Evolutionary conservation across 92 coral and sea anemone species (phyloP).

Genomic region (Micromussa lordhowensis): DNA sequence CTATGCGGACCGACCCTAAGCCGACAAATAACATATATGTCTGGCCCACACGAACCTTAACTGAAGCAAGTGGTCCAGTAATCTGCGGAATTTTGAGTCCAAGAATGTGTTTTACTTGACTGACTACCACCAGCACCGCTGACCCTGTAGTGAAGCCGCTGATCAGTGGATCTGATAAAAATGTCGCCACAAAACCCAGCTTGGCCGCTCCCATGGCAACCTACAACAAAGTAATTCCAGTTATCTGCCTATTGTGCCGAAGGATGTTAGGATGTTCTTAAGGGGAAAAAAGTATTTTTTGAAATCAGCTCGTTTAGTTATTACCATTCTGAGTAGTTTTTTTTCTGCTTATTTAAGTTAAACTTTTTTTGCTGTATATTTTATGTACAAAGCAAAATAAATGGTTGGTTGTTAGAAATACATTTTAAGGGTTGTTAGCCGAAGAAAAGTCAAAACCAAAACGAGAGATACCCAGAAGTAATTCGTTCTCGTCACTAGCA

Average conservation of each 20-base stretch:
- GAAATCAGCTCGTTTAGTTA: too few species aligned
- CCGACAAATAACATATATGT: too few species aligned
- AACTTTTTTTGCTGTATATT: too few species aligned
- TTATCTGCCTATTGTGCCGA: background rate
- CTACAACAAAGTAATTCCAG: conserved; percentile 31
- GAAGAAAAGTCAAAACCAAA: background rate
- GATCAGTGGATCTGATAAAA: conserved; percentile 88
- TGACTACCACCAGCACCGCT: conserved; percentile 82
- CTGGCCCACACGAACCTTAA: conserved; percentile 58
- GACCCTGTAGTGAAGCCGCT: conserved; percentile 99
- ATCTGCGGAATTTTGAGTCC: conserved; percentile 76
- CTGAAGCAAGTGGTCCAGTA: conserved; percentile 69
- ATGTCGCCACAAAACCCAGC: conserved; percentile 85
- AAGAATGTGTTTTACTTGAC: conserved; percentile 85
- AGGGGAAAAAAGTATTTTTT: too few species aligned
- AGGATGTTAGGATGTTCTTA: too few species aligned
- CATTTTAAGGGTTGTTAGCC: background rate
- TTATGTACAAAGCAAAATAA: too few species aligned
- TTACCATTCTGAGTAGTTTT: too few species aligned
- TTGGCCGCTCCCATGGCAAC: conserved; percentile 83
- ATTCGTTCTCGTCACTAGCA: background rate
- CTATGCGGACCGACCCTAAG: too few species aligned
- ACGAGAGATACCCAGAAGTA: background rate
- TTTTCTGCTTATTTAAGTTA: too few species aligned
- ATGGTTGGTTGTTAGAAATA: background rate